phyloP scores from a whole-genome alignment of 2,888 invertebrate species.

The Agonopterix arenella region DNA sequence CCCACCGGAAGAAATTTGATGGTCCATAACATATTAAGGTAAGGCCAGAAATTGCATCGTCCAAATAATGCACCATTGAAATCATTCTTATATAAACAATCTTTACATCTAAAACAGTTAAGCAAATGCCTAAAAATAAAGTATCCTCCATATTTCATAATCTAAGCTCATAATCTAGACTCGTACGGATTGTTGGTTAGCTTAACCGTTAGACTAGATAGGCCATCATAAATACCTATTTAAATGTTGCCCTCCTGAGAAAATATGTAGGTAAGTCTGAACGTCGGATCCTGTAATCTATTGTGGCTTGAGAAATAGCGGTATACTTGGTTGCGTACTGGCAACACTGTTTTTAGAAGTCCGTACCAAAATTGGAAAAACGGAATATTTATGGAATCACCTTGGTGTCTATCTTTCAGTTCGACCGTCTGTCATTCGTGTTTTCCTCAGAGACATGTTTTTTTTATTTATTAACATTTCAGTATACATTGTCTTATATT shows the following conservation, averaged over 20 bases:
- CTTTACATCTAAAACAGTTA: not conserved
- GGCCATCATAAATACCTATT: conserved; percentile 13
- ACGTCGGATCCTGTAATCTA: conserved; percentile 8
- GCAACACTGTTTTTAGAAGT: not conserved
- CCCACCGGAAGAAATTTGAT: no score
- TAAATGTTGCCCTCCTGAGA: conserved; percentile 10
- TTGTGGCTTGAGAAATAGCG: conserved; percentile 6
- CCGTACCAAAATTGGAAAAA: not conserved
- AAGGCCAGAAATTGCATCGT: no score
- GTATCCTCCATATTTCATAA: not conserved
- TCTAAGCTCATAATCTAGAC: not conserved
- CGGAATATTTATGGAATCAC: no score
- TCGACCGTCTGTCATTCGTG: no score
- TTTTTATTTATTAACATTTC: no score
- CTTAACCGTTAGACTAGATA: conserved; percentile 8
- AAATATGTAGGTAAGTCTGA: conserved; percentile 4
- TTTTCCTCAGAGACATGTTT: no score
- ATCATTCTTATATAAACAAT: not conserved
- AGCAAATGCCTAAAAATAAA: no score
- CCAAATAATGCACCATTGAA: no score
- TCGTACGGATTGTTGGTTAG: not conserved
- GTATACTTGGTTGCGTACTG: not conserved
- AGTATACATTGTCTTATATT: no score
- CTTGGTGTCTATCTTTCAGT: no score
- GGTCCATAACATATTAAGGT: no score